Evolutionary conservation across 1,140 invertebrate species (phyloP), one percentile per base, ranked within the genome.

Genomic region (Aphelenchoides fujianensis): DNA sequence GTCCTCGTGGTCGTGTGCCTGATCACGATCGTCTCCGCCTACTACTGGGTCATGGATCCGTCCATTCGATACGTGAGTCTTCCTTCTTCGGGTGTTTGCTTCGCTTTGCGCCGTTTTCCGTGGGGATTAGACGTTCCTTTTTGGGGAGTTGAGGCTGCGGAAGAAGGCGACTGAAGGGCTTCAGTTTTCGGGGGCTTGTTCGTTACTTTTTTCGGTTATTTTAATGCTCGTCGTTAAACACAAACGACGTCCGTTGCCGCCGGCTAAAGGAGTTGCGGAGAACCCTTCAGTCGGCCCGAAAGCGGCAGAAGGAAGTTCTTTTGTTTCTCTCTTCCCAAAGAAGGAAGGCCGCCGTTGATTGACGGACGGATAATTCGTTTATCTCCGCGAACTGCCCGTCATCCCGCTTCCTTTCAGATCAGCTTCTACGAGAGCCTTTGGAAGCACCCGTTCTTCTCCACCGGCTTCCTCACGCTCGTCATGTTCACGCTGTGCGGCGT

Each of bases 51-150:
- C 31, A 34, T 66, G 36, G 63, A 66, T 3, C 63, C 63, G 0
- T 36, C 63, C 37, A 66, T 66, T 37, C 31, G 63, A 66, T 66
- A 66, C 31, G 63, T 66, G 63, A 66, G 63, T 66, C 31, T 16
- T 66, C 31, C 53, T 48, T 48, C 23, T 48, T 48, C 41, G 12
- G n/a, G n/a, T 23, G 41, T 48, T 23, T n/a, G n/a, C n/a, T n/a
- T n/a, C n/a, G n/a, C n/a, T n/a, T n/a, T n/a, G n/a, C n/a, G n/a
- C n/a, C n/a, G n/a, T n/a, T n/a, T n/a, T n/a, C n/a, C n/a, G n/a
- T n/a, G n/a, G n/a, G n/a, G n/a, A n/a, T n/a, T n/a, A n/a, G n/a
- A n/a, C n/a, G n/a, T n/a, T n/a, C n/a, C n/a, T n/a, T n/a, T n/a
- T n/a, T n/a, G n/a, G n/a, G n/a, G n/a, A n/a, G n/a, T n/a, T n/a